A percentile compares a stretch with the other conserved stretches of the same genome.
Evolutionary conservation across 2,797 vertebrate species (phyloP).

Genomic region (Schizopygopsis malacanthus): DNA sequence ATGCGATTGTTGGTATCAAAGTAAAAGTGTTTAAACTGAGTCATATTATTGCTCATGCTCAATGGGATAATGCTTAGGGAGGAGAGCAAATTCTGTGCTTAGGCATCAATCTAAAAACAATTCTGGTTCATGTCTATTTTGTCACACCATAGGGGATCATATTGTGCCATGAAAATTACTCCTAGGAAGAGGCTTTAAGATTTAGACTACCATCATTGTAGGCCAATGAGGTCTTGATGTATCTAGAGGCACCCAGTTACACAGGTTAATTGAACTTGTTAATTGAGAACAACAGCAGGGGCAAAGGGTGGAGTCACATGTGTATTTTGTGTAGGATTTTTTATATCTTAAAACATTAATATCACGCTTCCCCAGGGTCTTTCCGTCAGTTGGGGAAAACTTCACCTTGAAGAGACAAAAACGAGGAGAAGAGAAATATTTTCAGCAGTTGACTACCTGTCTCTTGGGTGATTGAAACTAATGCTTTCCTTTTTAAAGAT

Average conservation of each 20-base stretch:
- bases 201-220: constrained; percentile 34
- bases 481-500: constrained; percentile 79
- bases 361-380: constrained; percentile 68
- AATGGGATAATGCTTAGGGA: constrained; percentile 16
- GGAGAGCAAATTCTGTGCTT: constrained; percentile 8
- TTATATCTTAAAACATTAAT: constrained; percentile 81
- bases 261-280: constrained; percentile 83
- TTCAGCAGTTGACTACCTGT: constrained; percentile 72
- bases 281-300: constrained; percentile 81
- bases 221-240: constrained; percentile 64
- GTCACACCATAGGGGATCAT: not conserved
- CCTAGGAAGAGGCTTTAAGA: constrained; percentile 19
- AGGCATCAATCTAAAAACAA: constrained; percentile 24
- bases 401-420: constrained; percentile 78
- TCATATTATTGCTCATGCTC: constrained; percentile 60
- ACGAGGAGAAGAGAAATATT: constrained; percentile 56
- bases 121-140: constrained; percentile 24
- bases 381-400: constrained; percentile 62
- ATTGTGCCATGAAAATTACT: not conserved
- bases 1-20: constrained; percentile 55
- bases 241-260: constrained; percentile 71
- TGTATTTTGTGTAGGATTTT: constrained; percentile 81
- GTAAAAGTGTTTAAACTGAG: constrained; percentile 32
- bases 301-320: constrained; percentile 68
- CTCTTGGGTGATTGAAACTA: constrained; percentile 81